Conservation (phyloP, 2,797 vertebrate genomes). For the Hapalemur alaotrensis region DNA sequence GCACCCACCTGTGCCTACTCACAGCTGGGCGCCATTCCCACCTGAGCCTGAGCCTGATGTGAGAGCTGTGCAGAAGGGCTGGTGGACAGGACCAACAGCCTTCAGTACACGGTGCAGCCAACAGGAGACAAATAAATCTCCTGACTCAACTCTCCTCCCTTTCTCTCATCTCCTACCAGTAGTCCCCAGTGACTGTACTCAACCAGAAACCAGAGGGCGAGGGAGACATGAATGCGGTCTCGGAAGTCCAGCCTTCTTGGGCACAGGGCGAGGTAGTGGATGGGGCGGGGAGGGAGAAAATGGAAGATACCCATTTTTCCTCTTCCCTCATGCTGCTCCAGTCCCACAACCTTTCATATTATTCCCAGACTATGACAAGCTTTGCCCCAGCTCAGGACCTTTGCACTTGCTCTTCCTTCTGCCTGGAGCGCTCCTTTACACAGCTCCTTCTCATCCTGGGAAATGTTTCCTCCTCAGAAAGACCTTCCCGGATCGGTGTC, state of each 20-base stretch:
- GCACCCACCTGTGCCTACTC: background rate
- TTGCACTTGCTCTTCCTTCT: background rate
- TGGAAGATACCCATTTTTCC: background rate
- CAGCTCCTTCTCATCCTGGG: background rate
- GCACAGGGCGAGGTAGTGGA: background rate
- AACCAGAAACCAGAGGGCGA: background rate
- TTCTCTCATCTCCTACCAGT: background rate
- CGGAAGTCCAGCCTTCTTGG: background rate
- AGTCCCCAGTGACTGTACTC: background rate
- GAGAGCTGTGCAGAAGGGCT: background rate
- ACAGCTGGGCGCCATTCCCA: background rate
- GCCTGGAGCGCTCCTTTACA: background rate
- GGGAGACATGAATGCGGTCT: background rate
- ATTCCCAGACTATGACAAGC: background rate
- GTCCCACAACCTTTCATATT: background rate
- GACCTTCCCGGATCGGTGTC: background rate
- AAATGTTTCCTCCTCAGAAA: background rate
- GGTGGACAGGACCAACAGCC: background rate
- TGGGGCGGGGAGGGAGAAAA: background rate
- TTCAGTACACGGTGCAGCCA: background rate
- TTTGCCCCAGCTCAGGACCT: background rate
- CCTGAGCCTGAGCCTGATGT: background rate
- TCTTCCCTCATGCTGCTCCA: background rate
- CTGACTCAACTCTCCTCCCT: background rate
- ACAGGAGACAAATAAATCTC: background rate